These are phyloP conservation scores for Lampris incognitus DNA, from an alignment of 2,113 vertebrate species.

Conservation along the genomic window DNA sequence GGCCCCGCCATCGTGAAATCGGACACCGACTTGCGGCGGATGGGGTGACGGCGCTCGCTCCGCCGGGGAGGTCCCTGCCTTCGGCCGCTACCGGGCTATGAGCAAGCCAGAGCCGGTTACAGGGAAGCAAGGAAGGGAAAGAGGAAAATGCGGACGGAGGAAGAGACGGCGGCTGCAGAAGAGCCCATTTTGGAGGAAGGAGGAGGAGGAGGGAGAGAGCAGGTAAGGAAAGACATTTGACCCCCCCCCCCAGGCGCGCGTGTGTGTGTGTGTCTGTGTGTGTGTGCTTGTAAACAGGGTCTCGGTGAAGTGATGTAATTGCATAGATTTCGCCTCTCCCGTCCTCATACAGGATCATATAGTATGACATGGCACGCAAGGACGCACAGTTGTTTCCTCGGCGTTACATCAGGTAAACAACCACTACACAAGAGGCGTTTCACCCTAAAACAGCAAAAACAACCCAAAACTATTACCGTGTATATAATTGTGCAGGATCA, in stretches of 20 bases:
- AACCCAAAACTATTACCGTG: background rate
- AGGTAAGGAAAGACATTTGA: slow-evolving; percentile 61
- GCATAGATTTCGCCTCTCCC: background rate
- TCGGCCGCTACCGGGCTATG: slow-evolving; percentile 70
- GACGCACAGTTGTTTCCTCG: no score
- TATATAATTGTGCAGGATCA: background rate
- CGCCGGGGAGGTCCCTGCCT: slow-evolving; percentile 76
- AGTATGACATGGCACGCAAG: no score
- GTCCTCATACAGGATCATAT: no score
- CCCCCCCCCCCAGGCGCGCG: background rate
- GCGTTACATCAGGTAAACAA: no score
- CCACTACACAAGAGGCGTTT: no score
- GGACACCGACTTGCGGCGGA: slow-evolving; percentile 75
- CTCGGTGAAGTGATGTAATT: slow-evolving; percentile 22
- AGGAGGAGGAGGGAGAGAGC: slow-evolving; percentile 77
- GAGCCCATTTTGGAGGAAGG: slow-evolving; percentile 81
- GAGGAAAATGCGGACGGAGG: slow-evolving; percentile 78
- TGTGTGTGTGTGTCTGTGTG: background rate
- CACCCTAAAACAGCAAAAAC: no score
- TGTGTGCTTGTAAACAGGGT: background rate
- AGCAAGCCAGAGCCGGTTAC: slow-evolving; percentile 68
- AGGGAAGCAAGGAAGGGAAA: slow-evolving; percentile 60
- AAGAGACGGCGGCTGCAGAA: slow-evolving; percentile 78
- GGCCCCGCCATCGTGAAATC: slow-evolving; percentile 74
- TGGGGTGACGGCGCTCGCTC: slow-evolving; percentile 78